Conservation (phyloP, 2,113 vertebrate genomes). For the Hiodon alosoides region DNA sequence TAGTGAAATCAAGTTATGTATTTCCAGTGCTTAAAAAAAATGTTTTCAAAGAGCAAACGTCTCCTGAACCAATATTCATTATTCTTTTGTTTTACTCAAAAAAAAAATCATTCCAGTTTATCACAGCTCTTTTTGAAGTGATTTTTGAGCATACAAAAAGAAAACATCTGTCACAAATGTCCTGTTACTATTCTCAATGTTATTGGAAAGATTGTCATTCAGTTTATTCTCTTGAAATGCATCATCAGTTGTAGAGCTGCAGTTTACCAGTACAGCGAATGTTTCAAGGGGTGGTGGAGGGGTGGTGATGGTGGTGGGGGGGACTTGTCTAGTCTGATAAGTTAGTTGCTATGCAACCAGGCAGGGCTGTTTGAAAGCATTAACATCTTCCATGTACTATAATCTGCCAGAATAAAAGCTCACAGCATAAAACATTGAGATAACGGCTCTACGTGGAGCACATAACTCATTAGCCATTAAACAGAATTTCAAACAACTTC, state of each 20-base stretch:
- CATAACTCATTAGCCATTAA: slow-evolving; percentile 17
- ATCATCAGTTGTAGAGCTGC: background rate
- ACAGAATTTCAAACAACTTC: slow-evolving; percentile 17
- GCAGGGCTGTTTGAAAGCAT: slow-evolving; percentile 60
- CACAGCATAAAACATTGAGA: slow-evolving; percentile 13
- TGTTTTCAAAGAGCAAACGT: too few species aligned
- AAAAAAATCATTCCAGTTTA: background rate
- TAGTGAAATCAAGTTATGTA: too few species aligned
- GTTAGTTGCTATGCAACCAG: slow-evolving; percentile 73
- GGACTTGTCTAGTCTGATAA: slow-evolving; percentile 41
- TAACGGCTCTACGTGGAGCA: slow-evolving; percentile 2
- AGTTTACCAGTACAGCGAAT: slow-evolving; percentile 33
- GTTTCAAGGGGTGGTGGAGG: slow-evolving; percentile 25
- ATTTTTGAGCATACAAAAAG: slow-evolving; percentile 6
- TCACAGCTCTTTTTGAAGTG: background rate
- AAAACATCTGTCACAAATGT: slow-evolving; percentile 10
- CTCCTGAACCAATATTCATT: background rate
- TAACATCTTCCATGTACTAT: slow-evolving; percentile 52
- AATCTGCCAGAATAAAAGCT: slow-evolving; percentile 44
- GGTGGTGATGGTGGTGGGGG: slow-evolving; percentile 13
- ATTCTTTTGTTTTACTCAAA: background rate
- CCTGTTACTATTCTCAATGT: slow-evolving; percentile 17
- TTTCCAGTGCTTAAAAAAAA: too few species aligned
- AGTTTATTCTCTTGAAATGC: slow-evolving; percentile 14
- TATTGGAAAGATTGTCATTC: slow-evolving; percentile 14